Evolutionary conservation across 2,888 invertebrate genomes (phyloP).

Genomic region (Dynastes maya): DNA sequence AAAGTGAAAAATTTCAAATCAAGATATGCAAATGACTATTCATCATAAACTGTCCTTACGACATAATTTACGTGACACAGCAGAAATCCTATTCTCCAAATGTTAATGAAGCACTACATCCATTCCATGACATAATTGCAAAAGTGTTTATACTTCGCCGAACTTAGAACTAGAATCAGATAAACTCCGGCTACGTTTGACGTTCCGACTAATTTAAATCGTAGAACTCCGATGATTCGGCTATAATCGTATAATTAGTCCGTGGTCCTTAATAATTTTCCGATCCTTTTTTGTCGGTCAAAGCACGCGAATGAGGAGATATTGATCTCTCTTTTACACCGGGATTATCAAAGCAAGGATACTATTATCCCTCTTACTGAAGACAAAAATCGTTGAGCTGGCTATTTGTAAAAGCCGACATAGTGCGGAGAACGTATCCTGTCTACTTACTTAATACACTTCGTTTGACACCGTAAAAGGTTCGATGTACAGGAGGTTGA

Average conservation of each 20-base stretch:
- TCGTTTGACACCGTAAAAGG: background rate
- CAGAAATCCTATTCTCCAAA: conserved; percentile 2
- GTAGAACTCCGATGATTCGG: conserved; percentile 13
- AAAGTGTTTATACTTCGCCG: conserved; percentile 14
- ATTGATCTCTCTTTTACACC: conserved; percentile 37
- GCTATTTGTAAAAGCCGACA: conserved; percentile 25
- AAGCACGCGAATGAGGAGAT: conserved; percentile 36
- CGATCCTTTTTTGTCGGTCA: conserved; percentile 9
- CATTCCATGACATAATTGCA: background rate
- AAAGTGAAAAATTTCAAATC: no score
- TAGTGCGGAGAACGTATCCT: conserved; percentile 13
- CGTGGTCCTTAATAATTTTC: conserved; percentile 26
- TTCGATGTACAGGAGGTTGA: background rate
- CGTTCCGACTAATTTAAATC: conserved; percentile 39
- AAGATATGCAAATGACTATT: no score
- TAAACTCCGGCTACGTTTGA: conserved; percentile 16
- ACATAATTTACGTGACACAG: background rate
- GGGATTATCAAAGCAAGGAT: conserved; percentile 35
- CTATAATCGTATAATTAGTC: conserved; percentile 35
- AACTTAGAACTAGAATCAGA: conserved; percentile 11
- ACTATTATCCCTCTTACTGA: conserved; percentile 35
- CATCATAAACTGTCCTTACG: background rate
- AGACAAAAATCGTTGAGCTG: conserved; percentile 29
- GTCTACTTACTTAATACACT: conserved; percentile 15
- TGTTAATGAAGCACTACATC: background rate